phyloP scores from a whole-genome alignment of 2,797 vertebrate species.

The Oceanodroma leucorhoa region DNA sequence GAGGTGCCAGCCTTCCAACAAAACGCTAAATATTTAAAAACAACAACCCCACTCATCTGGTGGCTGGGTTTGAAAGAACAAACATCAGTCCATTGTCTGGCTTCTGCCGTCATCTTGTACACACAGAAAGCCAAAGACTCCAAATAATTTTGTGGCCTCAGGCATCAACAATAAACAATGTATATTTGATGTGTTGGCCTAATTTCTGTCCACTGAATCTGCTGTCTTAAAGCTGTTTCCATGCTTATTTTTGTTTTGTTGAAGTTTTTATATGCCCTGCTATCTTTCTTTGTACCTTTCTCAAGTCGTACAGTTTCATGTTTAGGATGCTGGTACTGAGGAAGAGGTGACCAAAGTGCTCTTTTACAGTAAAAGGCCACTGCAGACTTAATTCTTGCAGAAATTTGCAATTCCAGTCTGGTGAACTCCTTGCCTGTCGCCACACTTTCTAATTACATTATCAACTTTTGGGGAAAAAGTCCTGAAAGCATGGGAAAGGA shows the following conservation, averaged over 20 bases:
- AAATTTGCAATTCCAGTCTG: background rate
- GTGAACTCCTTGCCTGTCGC: background rate
- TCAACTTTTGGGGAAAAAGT: background rate
- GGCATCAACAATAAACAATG: slow-evolving; percentile 46
- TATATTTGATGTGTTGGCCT: slow-evolving; percentile 40
- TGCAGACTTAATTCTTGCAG: background rate
- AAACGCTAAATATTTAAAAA: slow-evolving; percentile 38
- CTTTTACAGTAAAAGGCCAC: background rate
- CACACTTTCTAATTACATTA: background rate
- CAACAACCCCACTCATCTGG: background rate
- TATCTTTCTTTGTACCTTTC: background rate
- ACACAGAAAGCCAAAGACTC: slow-evolving; percentile 42
- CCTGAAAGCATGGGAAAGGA: background rate
- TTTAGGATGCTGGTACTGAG: background rate
- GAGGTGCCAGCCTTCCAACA: background rate
- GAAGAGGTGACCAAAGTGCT: background rate
- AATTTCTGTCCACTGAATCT: slow-evolving; percentile 6
- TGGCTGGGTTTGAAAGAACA: slow-evolving; percentile 16
- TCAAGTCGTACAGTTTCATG: background rate
- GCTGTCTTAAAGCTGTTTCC: background rate
- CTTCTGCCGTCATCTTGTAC: background rate
- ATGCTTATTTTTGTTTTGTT: background rate
- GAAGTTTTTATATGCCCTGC: background rate
- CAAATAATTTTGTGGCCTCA: slow-evolving; percentile 38
- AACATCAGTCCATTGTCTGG: slow-evolving; percentile 39